These are phyloP conservation scores for Pseudolycoriella hygida DNA, from an alignment of 2,888 invertebrate species.

Conservation along the genomic window DNA sequence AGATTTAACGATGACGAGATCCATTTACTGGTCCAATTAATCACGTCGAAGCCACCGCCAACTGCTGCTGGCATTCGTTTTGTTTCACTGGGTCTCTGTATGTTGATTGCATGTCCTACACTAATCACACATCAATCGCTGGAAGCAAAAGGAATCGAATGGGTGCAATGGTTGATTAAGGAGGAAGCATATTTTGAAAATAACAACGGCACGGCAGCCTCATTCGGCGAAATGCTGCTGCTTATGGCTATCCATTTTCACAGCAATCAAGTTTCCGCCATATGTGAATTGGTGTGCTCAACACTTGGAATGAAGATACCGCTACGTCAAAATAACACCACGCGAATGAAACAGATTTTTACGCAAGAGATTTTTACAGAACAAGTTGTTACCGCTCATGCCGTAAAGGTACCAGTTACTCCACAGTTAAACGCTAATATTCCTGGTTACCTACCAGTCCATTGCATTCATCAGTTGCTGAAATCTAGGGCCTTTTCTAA, in stretches of 20 bases:
- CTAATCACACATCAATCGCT: constrained; percentile 56
- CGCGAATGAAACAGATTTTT: constrained; percentile 81
- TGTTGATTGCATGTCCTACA: constrained; percentile 87
- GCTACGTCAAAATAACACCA: constrained; percentile 66
- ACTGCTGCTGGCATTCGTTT: constrained; percentile 86
- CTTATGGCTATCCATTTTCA: constrained; percentile 95
- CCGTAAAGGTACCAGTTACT: constrained; percentile 91
- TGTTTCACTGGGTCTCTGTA: constrained; percentile 81
- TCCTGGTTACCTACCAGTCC: constrained; percentile 83
- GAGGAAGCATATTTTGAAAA: constrained; percentile 81
- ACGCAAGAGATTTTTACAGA: constrained; percentile 95
- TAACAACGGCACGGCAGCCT: constrained; percentile 67
- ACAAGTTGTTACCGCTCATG: constrained; percentile 89
- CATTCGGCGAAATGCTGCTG: constrained; percentile 89
- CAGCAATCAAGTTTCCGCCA: constrained; percentile 81
- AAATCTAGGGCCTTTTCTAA: constrained; percentile 91
- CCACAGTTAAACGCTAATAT: constrained; percentile 72
- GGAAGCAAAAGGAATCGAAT: constrained; percentile 75
- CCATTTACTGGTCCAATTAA: constrained; percentile 57
- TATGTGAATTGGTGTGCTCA: constrained; percentile 84
- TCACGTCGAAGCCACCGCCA: constrained; percentile 75
- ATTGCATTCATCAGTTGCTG: constrained; percentile 88
- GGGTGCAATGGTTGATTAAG: constrained; percentile 84
- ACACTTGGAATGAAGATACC: constrained; percentile 91
- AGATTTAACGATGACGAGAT: constrained; percentile 87